These are phyloP conservation scores for Guaruba guarouba DNA, from an alignment of 2,113 vertebrate genomes.

Conservation along the genomic window DNA sequence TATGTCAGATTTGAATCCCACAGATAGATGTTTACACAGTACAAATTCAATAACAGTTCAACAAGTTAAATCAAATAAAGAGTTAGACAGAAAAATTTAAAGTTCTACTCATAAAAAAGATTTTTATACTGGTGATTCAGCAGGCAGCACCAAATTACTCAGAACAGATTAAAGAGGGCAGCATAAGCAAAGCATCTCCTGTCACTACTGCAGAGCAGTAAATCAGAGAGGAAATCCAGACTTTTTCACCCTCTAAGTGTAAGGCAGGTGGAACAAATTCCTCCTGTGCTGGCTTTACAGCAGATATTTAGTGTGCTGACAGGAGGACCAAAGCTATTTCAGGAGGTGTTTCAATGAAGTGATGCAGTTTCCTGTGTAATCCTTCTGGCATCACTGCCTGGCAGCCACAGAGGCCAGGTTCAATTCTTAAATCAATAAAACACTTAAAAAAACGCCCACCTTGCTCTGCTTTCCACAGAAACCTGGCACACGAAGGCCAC, in stretches of 20 bases:
- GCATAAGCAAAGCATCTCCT: neutral
- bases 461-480: fast-evolving
- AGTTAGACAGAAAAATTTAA: slow-evolving; percentile 1
- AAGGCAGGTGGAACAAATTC: neutral
- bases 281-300: neutral
- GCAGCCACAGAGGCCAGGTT: neutral
- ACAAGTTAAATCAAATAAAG: slow-evolving; percentile 39
- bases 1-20: slow-evolving; percentile 37
- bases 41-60: slow-evolving; percentile 24
- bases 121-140: slow-evolving; percentile 6
- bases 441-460: neutral
- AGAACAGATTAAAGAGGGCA: neutral
- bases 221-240: neutral
- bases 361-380: neutral
- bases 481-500: neutral
- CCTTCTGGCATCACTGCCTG: neutral
- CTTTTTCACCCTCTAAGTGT: neutral
- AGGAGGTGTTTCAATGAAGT: neutral
- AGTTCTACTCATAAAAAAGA: neutral
- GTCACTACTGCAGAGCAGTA: neutral
- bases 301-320: neutral
- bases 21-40: slow-evolving; percentile 45
- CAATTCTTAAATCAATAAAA: neutral
- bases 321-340: neutral
- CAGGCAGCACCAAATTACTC: neutral